Evolutionary conservation across 2,113 vertebrate genomes (phyloP), one percentile per base, ranked within the genome.

Genomic region (Ptychochromis oligacanthus): DNA sequence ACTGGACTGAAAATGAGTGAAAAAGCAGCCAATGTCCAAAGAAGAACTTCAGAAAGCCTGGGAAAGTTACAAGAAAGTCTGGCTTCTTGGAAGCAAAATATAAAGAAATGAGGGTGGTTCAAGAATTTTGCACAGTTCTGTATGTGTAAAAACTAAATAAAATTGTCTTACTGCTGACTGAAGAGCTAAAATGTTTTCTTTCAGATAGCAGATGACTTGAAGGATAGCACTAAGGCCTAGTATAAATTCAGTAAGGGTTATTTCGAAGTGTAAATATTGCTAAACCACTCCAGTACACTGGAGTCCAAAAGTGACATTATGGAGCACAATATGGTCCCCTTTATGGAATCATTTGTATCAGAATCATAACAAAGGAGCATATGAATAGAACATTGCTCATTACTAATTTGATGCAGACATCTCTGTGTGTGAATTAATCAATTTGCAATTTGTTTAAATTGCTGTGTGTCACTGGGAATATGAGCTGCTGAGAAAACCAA

Each of bases 401-500:
- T 58, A 60, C 54, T 43, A 18, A 70, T 76, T 20, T 43, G 11
- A 77, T 38, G 57, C 67, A 77, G 62, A 76, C 7, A 3, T 64
- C n/a, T 64, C 28, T 56, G 3, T 36, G 60, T 75, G 79, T 83
- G 84, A 78, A 83, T 81, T 67, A 57, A 87, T 89, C 75, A 86
- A 79, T 75, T 65, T 46, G 17, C 79, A 90, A 87, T 79, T 80
- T 75, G 67, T 60, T 80, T 26, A 75, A 67, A 60, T 54, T 72
- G 18, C 34, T 70, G n/a, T 56, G 13, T 81, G 79, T 87, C 82
- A 77, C 56, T 74, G 18, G 36, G 60, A 60, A 82, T 83, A 65
- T 77, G 80, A 26, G 75, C 26, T 70, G 46, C 62, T 7, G 34
- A 70, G 49, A 36, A 86, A 75, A 62, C 31, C 85, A 52, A 24